These are phyloP conservation scores for Eupleurogrammus muticus DNA, from an alignment of 2,797 vertebrate species.

Conservation along the genomic window DNA sequence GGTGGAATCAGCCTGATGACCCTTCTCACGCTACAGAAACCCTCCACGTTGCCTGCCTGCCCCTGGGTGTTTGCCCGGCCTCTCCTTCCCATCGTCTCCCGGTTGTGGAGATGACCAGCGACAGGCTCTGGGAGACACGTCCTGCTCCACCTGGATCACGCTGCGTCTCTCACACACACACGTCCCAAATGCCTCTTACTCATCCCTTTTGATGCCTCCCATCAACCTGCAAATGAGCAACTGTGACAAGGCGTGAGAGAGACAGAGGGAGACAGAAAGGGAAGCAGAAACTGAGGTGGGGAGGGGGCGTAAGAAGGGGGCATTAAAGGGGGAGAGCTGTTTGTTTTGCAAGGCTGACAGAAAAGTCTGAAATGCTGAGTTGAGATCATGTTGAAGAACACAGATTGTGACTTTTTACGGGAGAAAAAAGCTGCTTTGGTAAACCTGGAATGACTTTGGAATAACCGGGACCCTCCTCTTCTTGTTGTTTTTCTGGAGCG, in stretches of 20 bases:
- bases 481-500: conserved; percentile 42
- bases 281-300: conserved; percentile 54
- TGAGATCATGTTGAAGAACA: conserved; percentile 72
- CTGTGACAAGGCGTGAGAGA: conserved; percentile 73
- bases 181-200: conserved; percentile 76
- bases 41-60: conserved; percentile 51
- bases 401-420: conserved; percentile 77
- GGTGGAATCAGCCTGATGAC: conserved; percentile 68
- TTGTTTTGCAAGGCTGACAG: conserved; percentile 83
- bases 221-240: conserved; percentile 79
- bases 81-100: conserved; percentile 64
- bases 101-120: conserved; percentile 66
- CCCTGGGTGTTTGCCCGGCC: conserved; percentile 68
- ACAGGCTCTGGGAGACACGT: conserved; percentile 70
- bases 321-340: conserved; percentile 69
- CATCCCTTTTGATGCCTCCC: conserved; percentile 79
- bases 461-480: conserved; percentile 62
- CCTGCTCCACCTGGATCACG: conserved; percentile 63
- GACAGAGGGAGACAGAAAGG: conserved; percentile 58
- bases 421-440: conserved; percentile 78
- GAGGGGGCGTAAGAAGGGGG: conserved; percentile 62
- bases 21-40: conserved; percentile 48
- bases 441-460: conserved; percentile 83
- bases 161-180: conserved; percentile 72
- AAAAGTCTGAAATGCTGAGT: conserved; percentile 79